phyloP scores from a whole-genome alignment of 2,113 vertebrate species.

The Anseranas semipalmata region DNA sequence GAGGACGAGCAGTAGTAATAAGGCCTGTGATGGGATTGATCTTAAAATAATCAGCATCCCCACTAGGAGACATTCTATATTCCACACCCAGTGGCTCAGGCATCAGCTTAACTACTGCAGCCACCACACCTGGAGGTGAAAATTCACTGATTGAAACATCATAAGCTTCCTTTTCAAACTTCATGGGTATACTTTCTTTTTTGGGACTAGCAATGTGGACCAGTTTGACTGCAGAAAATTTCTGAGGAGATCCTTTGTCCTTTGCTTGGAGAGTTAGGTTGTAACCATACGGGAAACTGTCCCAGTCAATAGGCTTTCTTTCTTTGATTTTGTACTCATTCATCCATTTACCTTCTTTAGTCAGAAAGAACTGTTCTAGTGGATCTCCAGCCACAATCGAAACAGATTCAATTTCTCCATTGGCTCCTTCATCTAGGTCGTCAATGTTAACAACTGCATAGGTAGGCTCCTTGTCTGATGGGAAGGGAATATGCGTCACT shows the following conservation, averaged over 20 bases:
- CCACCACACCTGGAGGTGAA: slow-evolving; percentile 89
- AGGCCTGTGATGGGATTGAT: slow-evolving; percentile 91
- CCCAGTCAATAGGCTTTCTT: slow-evolving; percentile 85
- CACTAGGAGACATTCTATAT: slow-evolving; percentile 84
- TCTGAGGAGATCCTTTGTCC: slow-evolving; percentile 90
- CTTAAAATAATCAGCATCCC: slow-evolving; percentile 85
- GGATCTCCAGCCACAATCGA: slow-evolving; percentile 89
- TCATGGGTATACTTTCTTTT: slow-evolving; percentile 70
- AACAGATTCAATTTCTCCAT: slow-evolving; percentile 92
- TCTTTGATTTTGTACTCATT: slow-evolving; percentile 90
- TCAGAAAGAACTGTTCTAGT: slow-evolving; percentile 84
- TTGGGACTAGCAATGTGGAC: slow-evolving; percentile 81
- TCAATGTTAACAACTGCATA: slow-evolving; percentile 88
- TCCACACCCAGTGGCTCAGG: slow-evolving; percentile 86
- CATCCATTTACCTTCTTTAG: slow-evolving; percentile 81
- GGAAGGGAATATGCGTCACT: slow-evolving; percentile 82
- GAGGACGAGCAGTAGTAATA: slow-evolving; percentile 85
- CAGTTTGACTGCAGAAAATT: slow-evolving; percentile 82
- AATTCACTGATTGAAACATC: slow-evolving; percentile 90
- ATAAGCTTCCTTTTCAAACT: slow-evolving; percentile 87
- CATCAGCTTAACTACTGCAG: slow-evolving; percentile 83
- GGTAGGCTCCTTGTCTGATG: slow-evolving; percentile 82
- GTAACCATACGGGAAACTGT: slow-evolving; percentile 83
- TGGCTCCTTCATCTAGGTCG: slow-evolving; percentile 89
- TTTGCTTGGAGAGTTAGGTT: slow-evolving; percentile 94